A percentile compares a stretch with the other conserved stretches of the same genome.
phyloP scores from a whole-genome alignment of 2,888 invertebrate species.

The Drosophila demipolita region DNA sequence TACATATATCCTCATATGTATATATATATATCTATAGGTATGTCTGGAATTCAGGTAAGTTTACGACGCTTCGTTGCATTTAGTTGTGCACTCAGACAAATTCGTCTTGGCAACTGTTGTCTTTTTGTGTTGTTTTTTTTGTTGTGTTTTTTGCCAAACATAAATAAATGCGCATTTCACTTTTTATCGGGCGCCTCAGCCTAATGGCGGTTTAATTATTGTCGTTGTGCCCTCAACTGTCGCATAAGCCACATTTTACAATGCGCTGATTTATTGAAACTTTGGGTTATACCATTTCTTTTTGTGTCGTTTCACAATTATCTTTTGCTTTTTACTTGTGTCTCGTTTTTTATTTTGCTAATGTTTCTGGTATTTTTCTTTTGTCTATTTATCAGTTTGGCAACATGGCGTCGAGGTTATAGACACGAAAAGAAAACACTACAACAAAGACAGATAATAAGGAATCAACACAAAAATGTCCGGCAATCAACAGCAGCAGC shows the following conservation, averaged over 20 bases:
- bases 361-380: constrained; percentile 36
- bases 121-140: constrained; percentile 12
- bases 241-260: constrained; percentile 66
- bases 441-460: constrained; percentile 50
- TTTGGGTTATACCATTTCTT: constrained; percentile 20
- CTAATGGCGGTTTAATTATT: constrained; percentile 78
- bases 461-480: constrained; percentile 74
- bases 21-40: neutral
- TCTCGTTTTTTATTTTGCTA: constrained; percentile 31
- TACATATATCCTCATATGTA: neutral
- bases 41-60: constrained; percentile 24
- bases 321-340: constrained; percentile 16
- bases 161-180: constrained; percentile 75
- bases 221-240: constrained; percentile 62
- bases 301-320: constrained; percentile 19
- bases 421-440: constrained; percentile 50
- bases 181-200: constrained; percentile 60
- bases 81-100: constrained; percentile 19
- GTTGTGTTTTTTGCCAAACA: constrained; percentile 20
- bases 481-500: constrained; percentile 75
- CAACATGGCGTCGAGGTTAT: constrained; percentile 61
- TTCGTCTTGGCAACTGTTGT: constrained; percentile 41
- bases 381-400: constrained; percentile 49
- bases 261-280: constrained; percentile 63
- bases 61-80: constrained; percentile 74